Conservation (phyloP, 2,797 vertebrate species). For the Phrynocephalus guinanensis region DNA sequence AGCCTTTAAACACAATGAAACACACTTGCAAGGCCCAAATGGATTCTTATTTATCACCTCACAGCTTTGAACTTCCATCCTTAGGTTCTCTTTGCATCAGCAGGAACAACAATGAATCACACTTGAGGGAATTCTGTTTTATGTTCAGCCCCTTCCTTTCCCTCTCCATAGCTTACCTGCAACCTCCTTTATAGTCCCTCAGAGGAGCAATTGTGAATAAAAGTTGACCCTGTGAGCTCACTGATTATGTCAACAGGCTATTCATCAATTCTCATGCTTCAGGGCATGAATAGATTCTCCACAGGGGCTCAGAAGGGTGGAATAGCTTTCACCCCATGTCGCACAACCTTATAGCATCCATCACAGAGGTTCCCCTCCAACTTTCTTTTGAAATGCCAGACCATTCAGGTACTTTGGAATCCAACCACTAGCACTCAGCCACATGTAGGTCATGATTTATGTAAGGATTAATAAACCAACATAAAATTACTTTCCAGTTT, state of each 20-base stretch:
- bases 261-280: slow-evolving; percentile 5
- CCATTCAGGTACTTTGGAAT: slow-evolving; percentile 1
- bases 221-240: neutral
- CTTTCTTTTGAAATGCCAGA: slow-evolving; percentile 8
- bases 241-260: slow-evolving; percentile 28
- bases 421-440: neutral
- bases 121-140: neutral
- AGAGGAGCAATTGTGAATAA: slow-evolving; percentile 11
- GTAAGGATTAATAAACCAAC: slow-evolving; percentile 8
- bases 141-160: neutral
- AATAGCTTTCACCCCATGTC: neutral
- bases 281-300: slow-evolving; percentile 22
- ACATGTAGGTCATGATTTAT: neutral
- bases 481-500: neutral
- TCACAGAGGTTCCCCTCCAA: neutral
- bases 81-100: neutral
- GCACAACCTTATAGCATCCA: neutral
- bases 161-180: neutral
- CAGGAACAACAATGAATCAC: neutral
- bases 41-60: neutral
- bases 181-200: neutral
- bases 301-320: slow-evolving; percentile 13
- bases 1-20: neutral
- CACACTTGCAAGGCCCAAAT: fast-evolving
- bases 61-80: neutral